Percentiles rank a stretch among this genome's conserved stretches.
These are phyloP conservation scores for Bhutanitis thaidina DNA, from an alignment of 2,888 invertebrate species.

Conservation along the genomic window DNA sequence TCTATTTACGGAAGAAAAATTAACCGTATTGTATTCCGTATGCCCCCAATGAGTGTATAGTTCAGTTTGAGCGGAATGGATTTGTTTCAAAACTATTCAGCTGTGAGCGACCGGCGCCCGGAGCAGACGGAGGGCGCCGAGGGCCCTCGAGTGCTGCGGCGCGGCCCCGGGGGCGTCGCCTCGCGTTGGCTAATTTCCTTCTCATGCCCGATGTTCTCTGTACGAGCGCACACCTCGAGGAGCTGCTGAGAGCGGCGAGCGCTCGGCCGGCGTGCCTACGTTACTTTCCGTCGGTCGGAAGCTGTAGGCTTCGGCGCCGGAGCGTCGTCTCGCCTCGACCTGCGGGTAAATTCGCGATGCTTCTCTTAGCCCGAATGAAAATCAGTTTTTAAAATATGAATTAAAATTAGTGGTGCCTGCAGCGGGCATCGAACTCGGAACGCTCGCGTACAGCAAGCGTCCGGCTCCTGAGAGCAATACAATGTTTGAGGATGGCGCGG, in stretches of 20 bases:
- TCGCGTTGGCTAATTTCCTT: not conserved
- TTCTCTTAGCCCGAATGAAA: too few species aligned
- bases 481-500: too few species aligned
- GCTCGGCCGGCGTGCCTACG: too few species aligned
- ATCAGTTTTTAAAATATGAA: too few species aligned
- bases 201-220: not conserved
- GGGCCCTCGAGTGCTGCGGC: slow-evolving; percentile 7
- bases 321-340: not conserved
- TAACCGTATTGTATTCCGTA: too few species aligned
- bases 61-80: not conserved
- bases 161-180: not conserved
- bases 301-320: not conserved
- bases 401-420: too few species aligned
- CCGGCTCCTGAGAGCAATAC: too few species aligned
- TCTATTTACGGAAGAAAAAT: too few species aligned
- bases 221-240: not conserved
- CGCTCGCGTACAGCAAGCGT: too few species aligned
- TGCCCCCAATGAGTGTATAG: too few species aligned
- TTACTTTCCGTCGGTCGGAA: not conserved
- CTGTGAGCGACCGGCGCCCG: not conserved
- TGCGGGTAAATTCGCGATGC: too few species aligned
- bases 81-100: slow-evolving; percentile 1
- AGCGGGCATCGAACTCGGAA: too few species aligned
- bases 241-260: not conserved
- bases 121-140: slow-evolving; percentile 12